phyloP scores from a whole-genome alignment of 2,888 invertebrate genomes.

The Melanostoma mellinum region DNA sequence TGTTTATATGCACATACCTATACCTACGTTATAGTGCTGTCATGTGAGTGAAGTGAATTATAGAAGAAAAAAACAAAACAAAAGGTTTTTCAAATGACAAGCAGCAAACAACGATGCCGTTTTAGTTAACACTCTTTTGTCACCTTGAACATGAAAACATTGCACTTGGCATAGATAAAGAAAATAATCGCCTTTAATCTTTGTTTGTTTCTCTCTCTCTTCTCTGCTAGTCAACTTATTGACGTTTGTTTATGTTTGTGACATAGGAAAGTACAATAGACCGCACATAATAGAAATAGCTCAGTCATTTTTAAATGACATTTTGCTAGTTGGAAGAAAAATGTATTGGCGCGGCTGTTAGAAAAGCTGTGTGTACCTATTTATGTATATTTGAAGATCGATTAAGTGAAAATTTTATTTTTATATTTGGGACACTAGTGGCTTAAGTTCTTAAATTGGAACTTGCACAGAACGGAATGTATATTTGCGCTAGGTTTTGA shows the following conservation, averaged over 20 bases:
- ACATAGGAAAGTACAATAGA: slow-evolving; percentile 48
- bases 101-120: slow-evolving; percentile 26
- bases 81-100: slow-evolving; percentile 47
- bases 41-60: slow-evolving; percentile 23
- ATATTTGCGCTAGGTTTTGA: neutral
- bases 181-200: slow-evolving; percentile 54
- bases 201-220: slow-evolving; percentile 30
- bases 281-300: slow-evolving; percentile 29
- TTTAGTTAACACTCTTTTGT: slow-evolving; percentile 65
- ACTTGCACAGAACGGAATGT: neutral
- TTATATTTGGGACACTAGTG: slow-evolving; percentile 16
- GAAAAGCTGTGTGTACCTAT: neutral
- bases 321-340: slow-evolving; percentile 36
- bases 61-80: slow-evolving; percentile 56
- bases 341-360: slow-evolving; percentile 2
- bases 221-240: slow-evolving; percentile 1
- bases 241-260: slow-evolving; percentile 44
- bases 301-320: slow-evolving; percentile 60
- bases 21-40: slow-evolving; percentile 1
- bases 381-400: neutral
- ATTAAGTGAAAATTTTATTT: slow-evolving; percentile 32
- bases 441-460: slow-evolving; percentile 3
- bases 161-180: slow-evolving; percentile 69
- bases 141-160: slow-evolving; percentile 72
- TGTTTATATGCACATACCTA: neutral